Base-by-base conservation (phyloP, 1,140 invertebrate genomes). In the Leptopilina clavipes region DNA sequence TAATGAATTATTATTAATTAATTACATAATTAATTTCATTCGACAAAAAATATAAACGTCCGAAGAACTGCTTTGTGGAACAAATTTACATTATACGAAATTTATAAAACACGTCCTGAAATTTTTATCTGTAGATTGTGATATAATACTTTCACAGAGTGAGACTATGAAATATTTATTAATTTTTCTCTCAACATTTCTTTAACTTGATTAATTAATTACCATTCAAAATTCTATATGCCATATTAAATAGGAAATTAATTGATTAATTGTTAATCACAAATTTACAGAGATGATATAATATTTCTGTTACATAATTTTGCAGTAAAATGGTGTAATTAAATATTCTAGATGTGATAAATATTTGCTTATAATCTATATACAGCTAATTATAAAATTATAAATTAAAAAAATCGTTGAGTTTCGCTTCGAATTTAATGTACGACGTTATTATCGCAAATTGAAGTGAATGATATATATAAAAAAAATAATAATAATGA, bases 371-470 rank as follows among this genome's bases (percentile, higher is more conserved):
- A 40, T 40, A 65, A 14, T 37, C 25, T 31, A 52, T 52, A 52
- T 52, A 52, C n/a, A 14, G 59, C 22, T 65, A 65, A 37, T 65
- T 12, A 65, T 65, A 31, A 31, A 65, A 37, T 65, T 12, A 65
- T 65, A 65, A 31, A 65, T 65, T 65, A 14, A n/a, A 65, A 65
- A n/a, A 65, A 65, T 65, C 25, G 59, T 65, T 65, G 14, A 59
- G 22, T n/a, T 65, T 65, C 6, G 59, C 59, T 65, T 65, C 59
- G 22, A 65, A 14, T 31, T 12, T 65, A 52, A 65, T 65, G 56
- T 25, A 65, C 22, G 22, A 65, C 59, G 59, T 65, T 65, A 65
- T 65, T 11, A 31, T 25, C 59, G 59, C 59, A 65, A 65, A 65
- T n/a, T 65, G 22, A 65, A 31, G 22, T n/a, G 59, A 31, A 65